phyloP scores from a whole-genome alignment of 1,140 invertebrate genomes.

The Tigriopus japonicus region DNA sequence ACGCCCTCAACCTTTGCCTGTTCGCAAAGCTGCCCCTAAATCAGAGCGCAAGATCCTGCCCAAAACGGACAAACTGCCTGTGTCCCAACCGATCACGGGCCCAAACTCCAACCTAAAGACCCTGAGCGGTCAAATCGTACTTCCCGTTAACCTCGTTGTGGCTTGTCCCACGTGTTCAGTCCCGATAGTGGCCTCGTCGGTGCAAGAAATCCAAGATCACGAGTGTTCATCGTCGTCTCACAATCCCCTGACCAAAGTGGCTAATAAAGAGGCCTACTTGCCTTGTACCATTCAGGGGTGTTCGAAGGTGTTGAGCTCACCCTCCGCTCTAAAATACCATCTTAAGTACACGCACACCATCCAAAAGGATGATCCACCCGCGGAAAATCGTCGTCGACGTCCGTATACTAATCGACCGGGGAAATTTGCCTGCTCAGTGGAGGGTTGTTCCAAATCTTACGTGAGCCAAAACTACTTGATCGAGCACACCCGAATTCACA shows the following conservation, averaged over 20 bases:
- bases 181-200: neutral
- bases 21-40: too few relatives aligned
- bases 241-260: neutral
- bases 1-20: too few relatives aligned
- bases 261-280: too few relatives aligned
- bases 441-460: slow-evolving; percentile 18
- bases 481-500: slow-evolving; percentile 21
- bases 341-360: neutral
- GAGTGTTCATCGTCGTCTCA: neutral
- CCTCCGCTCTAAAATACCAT: neutral
- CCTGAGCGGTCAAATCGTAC: neutral
- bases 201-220: neutral
- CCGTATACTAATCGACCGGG: neutral
- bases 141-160: neutral
- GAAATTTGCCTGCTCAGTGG: neutral
- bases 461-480: slow-evolving; percentile 19
- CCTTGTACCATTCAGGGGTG: neutral
- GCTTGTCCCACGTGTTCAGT: neutral
- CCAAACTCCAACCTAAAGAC: too few relatives aligned
- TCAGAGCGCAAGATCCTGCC: too few relatives aligned
- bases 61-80: too few relatives aligned
- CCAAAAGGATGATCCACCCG: neutral
- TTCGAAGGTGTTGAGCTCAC: neutral
- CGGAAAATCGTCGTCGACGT: neutral
- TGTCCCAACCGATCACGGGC: too few relatives aligned